phyloP scores from a whole-genome alignment of 2,888 invertebrate genomes.

The Catocala nupta region DNA sequence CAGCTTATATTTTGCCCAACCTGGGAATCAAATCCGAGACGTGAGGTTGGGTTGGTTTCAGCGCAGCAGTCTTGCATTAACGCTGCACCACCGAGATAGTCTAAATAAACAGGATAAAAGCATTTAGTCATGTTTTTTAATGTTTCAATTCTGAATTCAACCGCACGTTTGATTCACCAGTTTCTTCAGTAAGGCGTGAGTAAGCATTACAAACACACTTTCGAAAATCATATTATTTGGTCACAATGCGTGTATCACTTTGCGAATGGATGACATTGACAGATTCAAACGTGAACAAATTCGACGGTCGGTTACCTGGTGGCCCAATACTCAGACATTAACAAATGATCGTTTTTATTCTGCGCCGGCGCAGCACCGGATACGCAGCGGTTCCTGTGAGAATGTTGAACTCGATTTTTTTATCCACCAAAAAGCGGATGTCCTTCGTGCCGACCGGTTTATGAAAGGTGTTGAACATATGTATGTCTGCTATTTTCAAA shows the following conservation, averaged over 20 bases:
- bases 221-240: conserved; percentile 20
- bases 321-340: conserved; percentile 70
- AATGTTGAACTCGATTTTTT: conserved; percentile 83
- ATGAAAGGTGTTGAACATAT: conserved; percentile 87
- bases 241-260: conserved; percentile 29
- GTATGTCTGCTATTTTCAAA: conserved; percentile 79
- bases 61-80: too few species aligned
- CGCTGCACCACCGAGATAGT: too few species aligned
- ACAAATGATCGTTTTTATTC: conserved; percentile 84
- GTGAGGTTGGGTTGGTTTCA: too few species aligned
- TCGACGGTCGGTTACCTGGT: conserved; percentile 68
- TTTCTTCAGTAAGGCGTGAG: background rate
- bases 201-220: conserved; percentile 15
- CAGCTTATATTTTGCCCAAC: too few species aligned
- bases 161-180: background rate
- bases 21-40: too few species aligned
- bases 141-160: background rate
- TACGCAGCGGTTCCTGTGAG: conserved; percentile 85
- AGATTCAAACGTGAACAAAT: conserved; percentile 58
- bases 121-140: too few species aligned
- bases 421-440: conserved; percentile 85
- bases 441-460: conserved; percentile 85
- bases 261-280: conserved; percentile 55
- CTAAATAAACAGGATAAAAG: too few species aligned
- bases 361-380: conserved; percentile 84